A percentile compares a stretch with the other conserved stretches of the same genome.
Conservation (phyloP, 92 coral and sea anemone species). For the Blastomussa wellsi region DNA sequence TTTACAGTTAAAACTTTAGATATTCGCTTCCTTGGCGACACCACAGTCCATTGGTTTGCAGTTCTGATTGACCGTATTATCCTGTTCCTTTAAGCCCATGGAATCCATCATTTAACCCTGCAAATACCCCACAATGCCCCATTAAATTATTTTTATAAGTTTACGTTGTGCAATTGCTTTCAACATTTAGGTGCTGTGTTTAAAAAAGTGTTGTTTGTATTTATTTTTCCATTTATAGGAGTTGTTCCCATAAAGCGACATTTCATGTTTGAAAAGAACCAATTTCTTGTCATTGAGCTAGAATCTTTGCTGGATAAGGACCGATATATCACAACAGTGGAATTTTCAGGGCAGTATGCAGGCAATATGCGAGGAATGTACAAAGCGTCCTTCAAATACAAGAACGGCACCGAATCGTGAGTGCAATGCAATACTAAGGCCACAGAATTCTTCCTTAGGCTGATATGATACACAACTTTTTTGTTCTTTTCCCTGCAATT, state of each 20-base stretch:
- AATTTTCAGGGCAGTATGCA: conserved; percentile 59
- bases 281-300: conserved; percentile 76
- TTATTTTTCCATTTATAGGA: neutral
- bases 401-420: conserved; percentile 62
- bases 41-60: too few species aligned
- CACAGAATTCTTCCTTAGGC: neutral
- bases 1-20: too few species aligned
- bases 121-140: too few species aligned
- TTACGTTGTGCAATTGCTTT: too few species aligned
- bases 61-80: too few species aligned
- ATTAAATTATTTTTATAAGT: too few species aligned
- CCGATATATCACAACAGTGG: conserved; percentile 46
- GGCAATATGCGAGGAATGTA: conserved; percentile 65
- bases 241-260: conserved; percentile 45
- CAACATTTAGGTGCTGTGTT: neutral
- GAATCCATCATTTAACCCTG: too few species aligned
- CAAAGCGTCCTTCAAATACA: conserved; percentile 64
- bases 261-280: conserved; percentile 66
- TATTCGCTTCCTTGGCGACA: too few species aligned
- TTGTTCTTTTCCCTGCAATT: neutral
- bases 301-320: conserved; percentile 48
- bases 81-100: too few species aligned
- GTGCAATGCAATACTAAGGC: neutral
- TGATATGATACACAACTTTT: neutral
- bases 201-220: neutral